Evolutionary conservation across 2,888 invertebrate species (phyloP), one percentile per base, ranked within the genome.

Genomic region (Osmoderma eremita): DNA sequence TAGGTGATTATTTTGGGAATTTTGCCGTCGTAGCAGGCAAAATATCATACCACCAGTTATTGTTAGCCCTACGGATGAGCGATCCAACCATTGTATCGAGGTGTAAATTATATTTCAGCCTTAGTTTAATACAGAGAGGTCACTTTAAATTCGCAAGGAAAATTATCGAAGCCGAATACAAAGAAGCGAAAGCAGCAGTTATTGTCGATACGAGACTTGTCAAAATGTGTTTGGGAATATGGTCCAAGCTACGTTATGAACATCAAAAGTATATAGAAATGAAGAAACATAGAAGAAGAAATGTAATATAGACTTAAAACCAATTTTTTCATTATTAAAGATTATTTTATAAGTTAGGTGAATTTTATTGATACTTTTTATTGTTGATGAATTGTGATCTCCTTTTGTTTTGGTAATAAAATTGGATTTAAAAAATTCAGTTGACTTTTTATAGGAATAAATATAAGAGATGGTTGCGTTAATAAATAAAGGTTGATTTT

Each of bases 21-120:
- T 94, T 91, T 84, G 97, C 97, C 12, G 87, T 91, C 76, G 90
- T 90, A 76, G 98, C 98, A 30, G 95, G 94, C 0, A 88, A 89
- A 78, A 96, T 97, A 80, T 96, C 97, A 10, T 61, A 90, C 15
- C 86, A 91, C 69, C 98, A 98, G 79, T 86, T 97, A 70, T 86
- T 86, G 76, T 84, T 98, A 22, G 96, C 97, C 0, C 78, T 90
- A 69, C 87, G 90, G 76, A 84, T 96, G 42, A 93, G 92, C 0
- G 96, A 98, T 82, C 93, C 94, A 0, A 86, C 88, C 38, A 83
- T 94, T 54, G 89, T 91, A 41, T 88, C 93, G 0, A 87, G 96
- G 65, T 97, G 98, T 79, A 88, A 88, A 74, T 85, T 98, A 0
- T 98, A 94, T 80, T 88, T 91, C 63, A 93, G 95, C 38, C 86